These are phyloP conservation scores for Anthoptus insignis DNA, from an alignment of 2,888 invertebrate genomes.

Conservation along the genomic window DNA sequence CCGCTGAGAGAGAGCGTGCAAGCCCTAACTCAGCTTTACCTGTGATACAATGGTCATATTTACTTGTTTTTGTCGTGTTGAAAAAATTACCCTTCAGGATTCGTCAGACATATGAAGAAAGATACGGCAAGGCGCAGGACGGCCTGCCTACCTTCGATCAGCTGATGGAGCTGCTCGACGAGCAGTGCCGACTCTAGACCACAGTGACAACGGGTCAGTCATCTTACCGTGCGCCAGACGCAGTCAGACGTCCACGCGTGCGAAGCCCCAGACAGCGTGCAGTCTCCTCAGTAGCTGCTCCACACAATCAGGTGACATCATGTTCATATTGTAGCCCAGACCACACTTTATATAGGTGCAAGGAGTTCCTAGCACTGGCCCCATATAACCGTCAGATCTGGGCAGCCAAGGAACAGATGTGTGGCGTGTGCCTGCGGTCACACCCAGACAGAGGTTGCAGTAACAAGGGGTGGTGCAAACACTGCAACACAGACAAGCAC, in stretches of 20 bases:
- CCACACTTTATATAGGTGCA: constrained; percentile 5
- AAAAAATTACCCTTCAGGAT: constrained; percentile 9
- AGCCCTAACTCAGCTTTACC: neutral
- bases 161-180: neutral
- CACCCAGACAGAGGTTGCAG: neutral
- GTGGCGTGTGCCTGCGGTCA: neutral
- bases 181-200: neutral
- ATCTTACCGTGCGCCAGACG: neutral
- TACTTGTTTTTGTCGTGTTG: constrained; percentile 6
- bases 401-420: constrained; percentile 8
- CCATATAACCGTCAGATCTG: constrained; percentile 12
- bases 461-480: neutral
- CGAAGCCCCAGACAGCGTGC: neutral
- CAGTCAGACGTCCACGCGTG: neutral
- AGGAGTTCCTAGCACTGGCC: neutral
- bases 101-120: constrained; percentile 8
- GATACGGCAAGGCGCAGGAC: neutral
- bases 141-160: neutral
- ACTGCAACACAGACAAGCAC: neutral
- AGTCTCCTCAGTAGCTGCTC: neutral
- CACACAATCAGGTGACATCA: neutral
- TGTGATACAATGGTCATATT: neutral
- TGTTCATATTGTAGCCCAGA: constrained; percentile 6
- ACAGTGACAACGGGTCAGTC: neutral
- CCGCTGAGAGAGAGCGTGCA: neutral